Percentiles rank a stretch among this genome's conserved stretches.
Conservation (phyloP, 2,113 vertebrate genomes). For the Paradoxurus hermaphroditus region DNA sequence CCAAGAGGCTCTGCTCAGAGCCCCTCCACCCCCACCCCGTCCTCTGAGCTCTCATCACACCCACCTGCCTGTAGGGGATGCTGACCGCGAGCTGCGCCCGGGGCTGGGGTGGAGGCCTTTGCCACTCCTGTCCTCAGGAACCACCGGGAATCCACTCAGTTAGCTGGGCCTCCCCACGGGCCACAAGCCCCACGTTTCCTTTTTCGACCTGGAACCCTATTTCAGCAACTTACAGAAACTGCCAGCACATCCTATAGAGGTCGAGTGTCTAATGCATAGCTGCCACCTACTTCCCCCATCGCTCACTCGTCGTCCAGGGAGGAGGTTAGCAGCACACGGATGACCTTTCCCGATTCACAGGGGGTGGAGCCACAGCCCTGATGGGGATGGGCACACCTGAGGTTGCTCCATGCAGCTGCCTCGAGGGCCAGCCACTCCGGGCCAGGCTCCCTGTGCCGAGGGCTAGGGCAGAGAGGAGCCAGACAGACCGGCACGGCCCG, state of each 20-base stretch:
- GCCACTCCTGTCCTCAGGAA: background rate
- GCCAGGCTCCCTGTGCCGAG: background rate
- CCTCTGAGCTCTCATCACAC: no score
- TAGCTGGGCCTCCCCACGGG: background rate
- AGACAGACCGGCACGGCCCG: background rate
- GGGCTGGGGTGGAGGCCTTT: background rate
- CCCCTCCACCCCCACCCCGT: rapidly evolving
- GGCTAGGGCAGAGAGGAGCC: background rate
- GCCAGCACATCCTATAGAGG: no score
- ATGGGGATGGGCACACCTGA: rapidly evolving
- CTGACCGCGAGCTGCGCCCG: rapidly evolving
- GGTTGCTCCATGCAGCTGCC: rapidly evolving
- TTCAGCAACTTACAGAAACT: background rate
- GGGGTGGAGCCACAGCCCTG: rapidly evolving
- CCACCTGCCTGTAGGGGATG: background rate
- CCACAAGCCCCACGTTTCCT: background rate
- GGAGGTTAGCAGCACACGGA: background rate
- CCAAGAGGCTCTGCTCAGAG: background rate
- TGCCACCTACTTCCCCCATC: rapidly evolving
- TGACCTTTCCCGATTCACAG: background rate
- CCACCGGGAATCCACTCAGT: background rate
- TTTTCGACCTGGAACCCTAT: background rate
- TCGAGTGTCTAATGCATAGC: background rate
- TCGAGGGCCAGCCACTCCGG: rapidly evolving
- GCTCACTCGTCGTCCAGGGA: background rate